Evolutionary conservation across 2,113 vertebrate species (phyloP).

Genomic region (Nibea albiflora): DNA sequence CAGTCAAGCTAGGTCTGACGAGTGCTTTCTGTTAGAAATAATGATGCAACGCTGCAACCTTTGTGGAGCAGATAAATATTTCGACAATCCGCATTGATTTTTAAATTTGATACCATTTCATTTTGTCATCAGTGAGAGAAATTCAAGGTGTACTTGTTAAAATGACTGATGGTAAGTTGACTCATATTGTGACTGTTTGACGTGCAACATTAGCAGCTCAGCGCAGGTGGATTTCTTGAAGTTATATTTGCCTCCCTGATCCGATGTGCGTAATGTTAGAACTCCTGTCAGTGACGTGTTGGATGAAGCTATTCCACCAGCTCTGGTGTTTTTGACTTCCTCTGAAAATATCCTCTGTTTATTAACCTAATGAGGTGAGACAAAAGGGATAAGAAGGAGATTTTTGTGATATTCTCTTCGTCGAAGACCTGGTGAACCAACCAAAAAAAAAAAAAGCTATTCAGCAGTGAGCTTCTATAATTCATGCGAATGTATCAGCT

Average conservation of each 20-base stretch:
- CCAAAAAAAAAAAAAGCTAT: constrained; percentile 1
- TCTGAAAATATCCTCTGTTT: constrained; percentile 6
- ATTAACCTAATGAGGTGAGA: constrained; percentile 23
- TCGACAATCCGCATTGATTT: constrained; percentile 12
- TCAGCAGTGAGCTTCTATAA: constrained; percentile 4
- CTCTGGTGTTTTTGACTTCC: not conserved
- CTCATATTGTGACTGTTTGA: not conserved
- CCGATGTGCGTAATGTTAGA: not conserved
- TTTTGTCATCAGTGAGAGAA: constrained; percentile 1
- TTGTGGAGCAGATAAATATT: not conserved
- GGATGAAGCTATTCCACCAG: not conserved
- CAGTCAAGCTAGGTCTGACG: not conserved
- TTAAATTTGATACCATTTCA: not conserved
- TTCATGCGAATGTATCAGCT: constrained; percentile 27
- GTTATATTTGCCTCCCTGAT: not conserved
- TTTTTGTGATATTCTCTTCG: not conserved
- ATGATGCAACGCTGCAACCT: constrained; percentile 5
- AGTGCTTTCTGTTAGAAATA: not conserved
- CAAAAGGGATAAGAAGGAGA: not conserved
- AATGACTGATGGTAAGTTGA: not conserved
- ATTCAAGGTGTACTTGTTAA: not conserved
- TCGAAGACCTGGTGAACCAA: constrained; percentile 7
- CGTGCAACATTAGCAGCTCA: not conserved
- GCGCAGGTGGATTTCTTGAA: not conserved
- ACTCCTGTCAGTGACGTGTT: not conserved